A percentile compares a stretch with the other conserved stretches of the same genome.
Conservation (phyloP, 1,140 invertebrate genomes). For the Cherax destructor region DNA sequence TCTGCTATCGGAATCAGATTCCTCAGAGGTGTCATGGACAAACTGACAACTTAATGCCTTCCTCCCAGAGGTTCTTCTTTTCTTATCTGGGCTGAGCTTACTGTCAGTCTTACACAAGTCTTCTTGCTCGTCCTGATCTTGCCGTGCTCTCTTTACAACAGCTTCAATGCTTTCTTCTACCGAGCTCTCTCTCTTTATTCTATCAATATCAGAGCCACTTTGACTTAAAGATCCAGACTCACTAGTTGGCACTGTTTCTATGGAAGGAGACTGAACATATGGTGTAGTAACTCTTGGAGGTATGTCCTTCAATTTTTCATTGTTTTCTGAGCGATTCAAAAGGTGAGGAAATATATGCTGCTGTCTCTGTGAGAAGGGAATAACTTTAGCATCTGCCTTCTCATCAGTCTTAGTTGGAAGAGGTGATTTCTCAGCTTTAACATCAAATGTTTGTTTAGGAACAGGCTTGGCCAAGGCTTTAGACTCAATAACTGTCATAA, state of each 20-base stretch:
- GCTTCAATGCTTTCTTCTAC: slow-evolving; percentile 71
- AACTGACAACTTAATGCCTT: slow-evolving; percentile 59
- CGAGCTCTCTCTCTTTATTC: slow-evolving; percentile 55
- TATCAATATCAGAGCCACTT: slow-evolving; percentile 41
- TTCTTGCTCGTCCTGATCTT: slow-evolving; percentile 42
- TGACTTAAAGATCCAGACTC: slow-evolving; percentile 12
- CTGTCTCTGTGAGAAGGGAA: slow-evolving; percentile 69
- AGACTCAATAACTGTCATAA: slow-evolving; percentile 66
- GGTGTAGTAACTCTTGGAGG: slow-evolving; percentile 27
- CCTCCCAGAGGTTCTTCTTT: slow-evolving; percentile 41
- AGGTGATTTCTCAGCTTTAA: slow-evolving; percentile 47
- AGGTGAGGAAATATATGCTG: slow-evolving; percentile 71
- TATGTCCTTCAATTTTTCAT: slow-evolving; percentile 36
- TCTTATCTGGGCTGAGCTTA: slow-evolving; percentile 50
- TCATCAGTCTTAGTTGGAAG: slow-evolving; percentile 48
- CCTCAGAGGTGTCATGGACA: slow-evolving; percentile 53
- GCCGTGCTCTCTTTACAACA: slow-evolving; percentile 65
- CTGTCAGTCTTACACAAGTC: slow-evolving; percentile 10
- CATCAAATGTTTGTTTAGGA: slow-evolving; percentile 40
- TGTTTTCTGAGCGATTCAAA: slow-evolving; percentile 58
- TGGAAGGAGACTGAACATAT: slow-evolving; percentile 34
- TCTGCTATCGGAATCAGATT: slow-evolving; percentile 57
- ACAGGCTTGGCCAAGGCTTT: slow-evolving; percentile 70
- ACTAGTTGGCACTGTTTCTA: slow-evolving; percentile 9
- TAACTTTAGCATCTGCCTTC: slow-evolving; percentile 65